Base-by-base conservation (phyloP, 2,888 invertebrate species). In the Drosophila falleni region DNA sequence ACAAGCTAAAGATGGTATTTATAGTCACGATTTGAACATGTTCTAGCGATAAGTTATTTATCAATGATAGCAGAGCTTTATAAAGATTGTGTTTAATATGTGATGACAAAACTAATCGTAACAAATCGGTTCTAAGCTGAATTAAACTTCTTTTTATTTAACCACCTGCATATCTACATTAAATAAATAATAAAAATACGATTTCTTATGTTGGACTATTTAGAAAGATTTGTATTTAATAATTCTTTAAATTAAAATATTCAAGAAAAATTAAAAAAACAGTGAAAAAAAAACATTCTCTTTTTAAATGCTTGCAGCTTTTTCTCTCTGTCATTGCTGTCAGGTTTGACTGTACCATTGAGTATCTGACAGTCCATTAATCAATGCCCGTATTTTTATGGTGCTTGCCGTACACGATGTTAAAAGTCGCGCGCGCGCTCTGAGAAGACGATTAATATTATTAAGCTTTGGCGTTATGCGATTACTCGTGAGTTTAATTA, bases 391-490 rank as follows among this genome's bases (percentile, higher is more conserved):
- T 13, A 23, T 44, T 42, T 41, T 42, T 64, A 42, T 44, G 58
- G 41, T 51, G 47, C 51, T 31, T 53, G 26, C 46, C 35, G 16
- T 41, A 41, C 31, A 55, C 50, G 66, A 55, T 5, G 46, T 37
- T 54, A 41, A 63, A 47, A 62, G 54, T 55, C 23, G 23, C 68
- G 79, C 49, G 50, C 53, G 61, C 41, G 47, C 64, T 61, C 54
- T 59, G 19, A 59, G 69, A 79, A 75, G 61, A 65, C 76, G 80
- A 76, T 76, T 75, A 76, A 76, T 76, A 75, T 75, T 58, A 59
- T 59, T 59, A 56, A 61, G 65, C 65, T 46, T 46, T 37, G 59
- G 35, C 50, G 49, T 42, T 64, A 59, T 37, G 31, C 64, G 64
- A 59, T 65, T 65, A 59, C 15, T 59, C 29, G 37, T 16, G 42